Base-by-base conservation (phyloP, 30 jellyfish, hydroid and myxozoan genomes). In the Aurelia aurita complex sp. Pacific region DNA sequence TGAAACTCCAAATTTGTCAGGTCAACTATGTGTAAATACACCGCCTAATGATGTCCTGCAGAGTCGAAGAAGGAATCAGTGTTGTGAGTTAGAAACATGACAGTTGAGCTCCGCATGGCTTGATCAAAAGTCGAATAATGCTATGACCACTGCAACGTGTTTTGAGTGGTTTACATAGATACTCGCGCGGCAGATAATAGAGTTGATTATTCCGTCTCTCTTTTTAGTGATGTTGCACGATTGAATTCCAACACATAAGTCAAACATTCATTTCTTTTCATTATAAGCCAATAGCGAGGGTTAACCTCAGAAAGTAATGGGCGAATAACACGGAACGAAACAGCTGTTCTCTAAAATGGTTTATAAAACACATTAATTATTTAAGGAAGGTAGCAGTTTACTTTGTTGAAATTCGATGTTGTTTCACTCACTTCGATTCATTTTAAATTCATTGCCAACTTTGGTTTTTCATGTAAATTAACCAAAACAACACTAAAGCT, bases 291-390 rank as follows among this genome's bases (percentile, higher is more conserved):
- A 46, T 83, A 83, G 73, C 46, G 55, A 83, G 85, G 92, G 92
- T 71, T 83, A 83, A 83, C 92, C 92, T 64, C 92, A 83, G 69
- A 83, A 83, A 83, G 92, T 81, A 83, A 83, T 54, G 92, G 92
- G 85, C n/a, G 85, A 64, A 69, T 57, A 83, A 54, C 65, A 72
- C 16, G 13, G 92, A 83, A 69, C 62, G 81, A 32, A 43, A n/a
- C 92, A 83, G 62, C 92, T 83, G 92, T 65, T 82, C 16, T 36
- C 86, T 46, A 46, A 46, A 46, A 46, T 46, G 8, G 57, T 73
- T 76, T 76, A 61, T n/a, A 55, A 42, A 64, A 43, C 18, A 69
- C 75, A 62, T 79, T 33, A 79, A 79, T 64, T 10, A 79, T 79
- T 66, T 8, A 79, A 55, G 43, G 34, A 12, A n/a, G 72, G 57